These are phyloP conservation scores for Folsomia candida DNA, from an alignment of 2,888 invertebrate genomes.

Conservation along the genomic window DNA sequence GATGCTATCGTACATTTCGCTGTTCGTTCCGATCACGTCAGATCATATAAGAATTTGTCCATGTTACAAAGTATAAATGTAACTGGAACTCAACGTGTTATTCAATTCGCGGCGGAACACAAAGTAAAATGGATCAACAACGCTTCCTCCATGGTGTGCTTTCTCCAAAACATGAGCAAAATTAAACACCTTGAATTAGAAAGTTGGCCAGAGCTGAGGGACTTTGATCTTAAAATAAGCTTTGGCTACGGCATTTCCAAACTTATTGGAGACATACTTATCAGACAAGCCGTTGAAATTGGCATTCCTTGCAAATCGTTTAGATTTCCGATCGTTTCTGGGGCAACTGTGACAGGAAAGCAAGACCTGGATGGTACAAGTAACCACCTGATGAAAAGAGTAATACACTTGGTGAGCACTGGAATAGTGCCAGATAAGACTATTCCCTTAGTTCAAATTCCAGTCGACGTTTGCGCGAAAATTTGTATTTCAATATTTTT, in stretches of 20 bases:
- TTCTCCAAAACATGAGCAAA: too few species aligned
- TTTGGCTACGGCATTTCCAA: slow-evolving; percentile 37
- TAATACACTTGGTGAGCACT: slow-evolving; percentile 31
- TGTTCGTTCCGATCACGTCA: too few species aligned
- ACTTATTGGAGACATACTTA: slow-evolving; percentile 34
- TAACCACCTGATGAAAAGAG: slow-evolving; percentile 34
- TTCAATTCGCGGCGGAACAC: slow-evolving; percentile 30
- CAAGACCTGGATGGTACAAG: slow-evolving; percentile 18
- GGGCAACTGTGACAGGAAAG: slow-evolving; percentile 36
- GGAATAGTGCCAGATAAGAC: slow-evolving; percentile 18
- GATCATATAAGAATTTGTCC: too few species aligned
- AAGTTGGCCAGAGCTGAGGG: too few species aligned
- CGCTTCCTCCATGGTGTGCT: slow-evolving; percentile 34
- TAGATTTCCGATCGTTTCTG: slow-evolving; percentile 32
- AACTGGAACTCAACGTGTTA: slow-evolving; percentile 25
- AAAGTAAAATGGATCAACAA: slow-evolving; percentile 32
- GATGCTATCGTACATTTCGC: too few species aligned
- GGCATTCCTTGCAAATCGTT: slow-evolving; percentile 40
- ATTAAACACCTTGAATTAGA: too few species aligned
- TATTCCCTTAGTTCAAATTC: slow-evolving; percentile 17
- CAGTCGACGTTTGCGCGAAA: slow-evolving; percentile 31
- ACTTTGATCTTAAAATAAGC: too few species aligned
- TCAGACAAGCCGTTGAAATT: slow-evolving; percentile 24
- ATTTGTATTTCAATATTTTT: slow-evolving; percentile 26
- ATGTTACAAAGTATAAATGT: too few species aligned